Evolutionary conservation across 1,140 invertebrate genomes (phyloP).

Genomic region (Eupeodes corollae): DNA sequence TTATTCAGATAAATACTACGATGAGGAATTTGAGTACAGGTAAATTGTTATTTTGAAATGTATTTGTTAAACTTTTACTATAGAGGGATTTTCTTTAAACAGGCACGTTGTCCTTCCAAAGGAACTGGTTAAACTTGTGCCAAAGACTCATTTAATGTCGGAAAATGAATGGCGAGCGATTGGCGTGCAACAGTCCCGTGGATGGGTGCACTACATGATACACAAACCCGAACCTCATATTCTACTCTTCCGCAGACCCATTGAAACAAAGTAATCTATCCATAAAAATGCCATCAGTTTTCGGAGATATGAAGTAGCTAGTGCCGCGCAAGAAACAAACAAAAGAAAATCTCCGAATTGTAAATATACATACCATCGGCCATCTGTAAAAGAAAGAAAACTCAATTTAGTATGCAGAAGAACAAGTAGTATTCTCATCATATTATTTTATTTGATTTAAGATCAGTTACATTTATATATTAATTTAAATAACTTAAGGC

Average conservation of each 20-base stretch:
- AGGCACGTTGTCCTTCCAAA: constrained; percentile 89
- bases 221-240: constrained; percentile 74
- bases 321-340: not conserved
- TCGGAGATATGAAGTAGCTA: constrained; percentile 11
- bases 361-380: no score
- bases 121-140: constrained; percentile 78
- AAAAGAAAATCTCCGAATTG: no score
- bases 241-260: constrained; percentile 46
- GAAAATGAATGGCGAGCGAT: constrained; percentile 91
- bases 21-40: constrained; percentile 79
- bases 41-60: constrained; percentile 33
- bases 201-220: constrained; percentile 95
- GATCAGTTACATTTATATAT: no score
- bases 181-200: constrained; percentile 88
- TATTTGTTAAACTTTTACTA: not conserved
- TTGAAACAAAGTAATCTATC: not conserved
- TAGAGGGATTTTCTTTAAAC: constrained; percentile 22
- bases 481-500: no score
- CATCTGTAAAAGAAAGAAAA: no score
- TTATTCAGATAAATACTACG: constrained; percentile 86
- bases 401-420: no score
- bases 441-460: no score
- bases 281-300: not conserved
- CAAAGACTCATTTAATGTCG: constrained; percentile 85
- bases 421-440: no score